Percentiles rank a stretch among this genome's conserved stretches.
These are phyloP conservation scores for Calcarius ornatus DNA, from an alignment of 2,113 vertebrate species.

Conservation along the genomic window DNA sequence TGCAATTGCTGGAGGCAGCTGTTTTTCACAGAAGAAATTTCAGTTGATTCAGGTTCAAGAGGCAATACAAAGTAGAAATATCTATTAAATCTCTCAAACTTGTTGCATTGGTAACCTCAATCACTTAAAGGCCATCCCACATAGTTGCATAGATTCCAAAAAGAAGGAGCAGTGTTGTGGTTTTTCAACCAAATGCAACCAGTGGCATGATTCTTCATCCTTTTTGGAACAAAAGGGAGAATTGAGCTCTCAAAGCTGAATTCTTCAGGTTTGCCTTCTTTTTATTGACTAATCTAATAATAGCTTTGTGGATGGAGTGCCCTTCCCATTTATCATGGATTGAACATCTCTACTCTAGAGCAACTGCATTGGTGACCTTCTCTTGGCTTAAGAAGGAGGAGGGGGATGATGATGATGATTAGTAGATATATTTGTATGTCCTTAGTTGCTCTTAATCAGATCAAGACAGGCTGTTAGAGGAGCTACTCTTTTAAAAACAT, in stretches of 20 bases:
- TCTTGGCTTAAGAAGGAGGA: background rate
- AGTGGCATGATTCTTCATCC: background rate
- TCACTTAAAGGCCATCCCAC: background rate
- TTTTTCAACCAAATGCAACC: background rate
- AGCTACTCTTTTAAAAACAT: background rate
- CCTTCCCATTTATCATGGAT: background rate
- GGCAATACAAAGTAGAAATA: background rate
- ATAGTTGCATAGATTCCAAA: background rate
- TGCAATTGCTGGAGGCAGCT: background rate
- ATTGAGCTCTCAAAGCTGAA: background rate
- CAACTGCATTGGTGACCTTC: background rate
- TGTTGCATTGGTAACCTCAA: background rate
- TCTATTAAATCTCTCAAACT: background rate
- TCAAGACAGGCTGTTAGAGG: background rate
- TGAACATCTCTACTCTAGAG: background rate
- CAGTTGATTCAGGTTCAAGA: background rate
- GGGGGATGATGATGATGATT: background rate
- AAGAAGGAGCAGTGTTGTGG: background rate
- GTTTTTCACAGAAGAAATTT: background rate
- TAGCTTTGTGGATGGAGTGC: background rate
- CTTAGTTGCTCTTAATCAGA: background rate
- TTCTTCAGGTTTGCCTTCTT: background rate
- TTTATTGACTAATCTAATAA: background rate
- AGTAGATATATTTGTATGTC: background rate
- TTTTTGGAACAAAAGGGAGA: background rate